Conservation (phyloP, 2,113 vertebrate genomes). For the Epinephelus moara region DNA sequence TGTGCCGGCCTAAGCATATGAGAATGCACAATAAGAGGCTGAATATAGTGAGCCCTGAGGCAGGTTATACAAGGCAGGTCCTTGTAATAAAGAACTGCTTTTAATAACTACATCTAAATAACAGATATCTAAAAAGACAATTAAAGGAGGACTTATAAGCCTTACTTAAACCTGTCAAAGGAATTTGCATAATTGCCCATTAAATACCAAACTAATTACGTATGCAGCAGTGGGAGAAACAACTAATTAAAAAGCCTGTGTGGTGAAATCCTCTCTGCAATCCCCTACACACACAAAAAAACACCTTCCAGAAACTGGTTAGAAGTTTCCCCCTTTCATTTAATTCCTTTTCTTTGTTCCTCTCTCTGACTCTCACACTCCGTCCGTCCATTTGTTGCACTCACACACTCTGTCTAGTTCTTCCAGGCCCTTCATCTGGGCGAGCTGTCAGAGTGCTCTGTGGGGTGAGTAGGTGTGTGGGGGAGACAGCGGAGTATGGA, state of each 20-base stretch:
- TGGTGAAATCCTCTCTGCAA: conserved; percentile 63
- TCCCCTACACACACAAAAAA: conserved; percentile 44
- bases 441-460: conserved; percentile 45
- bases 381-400: conserved; percentile 35
- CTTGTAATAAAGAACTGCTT: conserved; percentile 43
- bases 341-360: conserved; percentile 42
- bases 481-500: background rate
- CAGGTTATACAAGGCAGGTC: conserved; percentile 23
- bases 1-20: background rate
- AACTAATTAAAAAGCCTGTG: conserved; percentile 76
- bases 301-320: conserved; percentile 48
- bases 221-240: conserved; percentile 69
- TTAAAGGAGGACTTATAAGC: conserved; percentile 68
- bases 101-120: conserved; percentile 65
- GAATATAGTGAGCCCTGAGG: conserved; percentile 24
- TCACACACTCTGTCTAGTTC: conserved; percentile 14
- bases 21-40: conserved; percentile 7
- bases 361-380: conserved; percentile 27
- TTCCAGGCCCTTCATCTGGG: conserved; percentile 46
- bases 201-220: conserved; percentile 78
- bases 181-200: conserved; percentile 76
- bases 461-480: conserved; percentile 41
- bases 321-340: conserved; percentile 46
- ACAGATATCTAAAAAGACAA: conserved; percentile 73
- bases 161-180: conserved; percentile 71